A percentile compares a stretch with the other conserved stretches of the same genome.
Evolutionary conservation across 1,140 invertebrate genomes (phyloP).

Genomic region (Belonocnema kinseyi): DNA sequence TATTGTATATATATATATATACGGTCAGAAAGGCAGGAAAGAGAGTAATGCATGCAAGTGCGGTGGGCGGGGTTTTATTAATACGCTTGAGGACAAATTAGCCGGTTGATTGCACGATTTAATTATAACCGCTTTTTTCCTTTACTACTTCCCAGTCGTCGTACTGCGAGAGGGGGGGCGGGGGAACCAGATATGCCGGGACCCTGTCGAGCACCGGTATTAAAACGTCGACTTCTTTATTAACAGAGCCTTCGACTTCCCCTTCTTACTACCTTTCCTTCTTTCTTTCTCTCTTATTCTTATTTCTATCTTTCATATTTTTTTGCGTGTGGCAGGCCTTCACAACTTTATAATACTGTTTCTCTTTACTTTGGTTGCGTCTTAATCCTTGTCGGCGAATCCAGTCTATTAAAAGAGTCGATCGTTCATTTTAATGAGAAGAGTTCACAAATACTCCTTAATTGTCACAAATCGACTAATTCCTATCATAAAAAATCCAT

Average conservation of each 20-base stretch:
- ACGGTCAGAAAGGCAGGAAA: background rate
- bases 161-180: constrained; percentile 39
- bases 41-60: constrained; percentile 25
- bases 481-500: background rate
- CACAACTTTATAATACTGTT: constrained; percentile 17
- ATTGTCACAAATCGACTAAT: background rate
- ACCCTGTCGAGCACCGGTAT: constrained; percentile 64
- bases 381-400: constrained; percentile 9
- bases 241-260: constrained; percentile 58
- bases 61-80: constrained; percentile 70
- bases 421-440: constrained; percentile 31
- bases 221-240: constrained; percentile 74
- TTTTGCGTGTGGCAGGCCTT: constrained; percentile 31
- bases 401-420: constrained; percentile 24
- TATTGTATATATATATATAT: no score
- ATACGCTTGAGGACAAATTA: constrained; percentile 75
- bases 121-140: constrained; percentile 67
- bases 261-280: constrained; percentile 35
- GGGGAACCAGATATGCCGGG: constrained; percentile 44
- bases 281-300: constrained; percentile 35
- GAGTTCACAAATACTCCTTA: constrained; percentile 11
- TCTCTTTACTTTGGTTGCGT: background rate
- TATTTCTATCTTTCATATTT: constrained; percentile 32
- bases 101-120: constrained; percentile 72
- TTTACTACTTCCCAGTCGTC: constrained; percentile 48